phyloP scores from a whole-genome alignment of 2,113 vertebrate species.

The Larimichthys crocea region DNA sequence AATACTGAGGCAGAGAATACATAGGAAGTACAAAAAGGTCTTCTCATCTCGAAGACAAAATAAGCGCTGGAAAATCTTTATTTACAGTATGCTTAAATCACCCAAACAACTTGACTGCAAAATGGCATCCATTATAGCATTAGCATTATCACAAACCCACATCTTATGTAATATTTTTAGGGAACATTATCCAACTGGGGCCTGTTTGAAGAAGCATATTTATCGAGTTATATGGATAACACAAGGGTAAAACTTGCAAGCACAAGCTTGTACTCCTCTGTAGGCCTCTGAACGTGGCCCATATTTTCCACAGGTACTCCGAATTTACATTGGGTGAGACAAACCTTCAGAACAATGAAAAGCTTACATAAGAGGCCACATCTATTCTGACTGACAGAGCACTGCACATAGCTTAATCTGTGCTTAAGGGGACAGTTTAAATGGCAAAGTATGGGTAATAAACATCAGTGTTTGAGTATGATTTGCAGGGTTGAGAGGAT shows the following conservation, averaged over 20 bases:
- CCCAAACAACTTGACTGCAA: constrained; percentile 16
- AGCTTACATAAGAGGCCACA: constrained; percentile 6
- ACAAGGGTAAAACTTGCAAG: neutral
- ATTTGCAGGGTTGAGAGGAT: constrained; percentile 5
- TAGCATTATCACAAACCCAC: constrained; percentile 1
- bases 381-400: constrained; percentile 1
- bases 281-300: neutral
- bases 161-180: constrained; percentile 10
- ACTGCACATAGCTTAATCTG: constrained; percentile 1
- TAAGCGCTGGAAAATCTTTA: constrained; percentile 52
- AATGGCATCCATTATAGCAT: neutral
- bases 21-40: constrained; percentile 55
- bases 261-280: neutral
- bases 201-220: constrained; percentile 2
- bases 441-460: neutral
- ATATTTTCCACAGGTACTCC: neutral
- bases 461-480: constrained; percentile 6
- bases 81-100: constrained; percentile 59
- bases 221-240: neutral
- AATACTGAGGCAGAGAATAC: constrained; percentile 54
- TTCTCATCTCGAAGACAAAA: constrained; percentile 35
- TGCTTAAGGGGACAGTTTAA: constrained; percentile 1
- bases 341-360: constrained; percentile 27
- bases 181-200: neutral
- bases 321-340: neutral